These are phyloP conservation scores for Drosophila lacteicornis DNA, from an alignment of 1,140 invertebrate genomes.

Conservation along the genomic window DNA sequence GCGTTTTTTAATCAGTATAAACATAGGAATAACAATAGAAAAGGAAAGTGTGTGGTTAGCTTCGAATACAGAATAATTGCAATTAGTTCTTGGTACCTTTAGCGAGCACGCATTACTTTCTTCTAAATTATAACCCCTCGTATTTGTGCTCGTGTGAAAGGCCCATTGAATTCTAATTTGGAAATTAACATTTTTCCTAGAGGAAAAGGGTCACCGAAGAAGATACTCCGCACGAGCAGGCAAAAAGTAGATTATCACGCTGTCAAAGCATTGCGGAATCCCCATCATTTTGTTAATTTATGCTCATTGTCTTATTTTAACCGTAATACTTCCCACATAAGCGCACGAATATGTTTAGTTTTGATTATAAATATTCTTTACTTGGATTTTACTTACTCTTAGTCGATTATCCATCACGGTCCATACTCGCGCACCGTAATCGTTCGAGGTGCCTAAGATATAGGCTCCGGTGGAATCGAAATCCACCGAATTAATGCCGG, in stretches of 20 bases:
- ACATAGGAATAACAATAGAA: slow-evolving; percentile 39
- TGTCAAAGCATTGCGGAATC: slow-evolving; percentile 12
- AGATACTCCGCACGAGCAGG: slow-evolving; percentile 1
- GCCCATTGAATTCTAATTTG: slow-evolving; percentile 15
- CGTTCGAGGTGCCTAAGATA: slow-evolving; percentile 96
- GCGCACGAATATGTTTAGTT: slow-evolving; percentile 5
- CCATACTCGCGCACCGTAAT: slow-evolving; percentile 98
- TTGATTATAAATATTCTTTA: slow-evolving; percentile 8
- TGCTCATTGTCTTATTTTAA: slow-evolving; percentile 13
- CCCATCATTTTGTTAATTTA: slow-evolving; percentile 16
- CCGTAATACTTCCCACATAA: slow-evolving; percentile 10
- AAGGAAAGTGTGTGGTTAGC: slow-evolving; percentile 30
- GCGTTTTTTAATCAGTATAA: slow-evolving; percentile 20
- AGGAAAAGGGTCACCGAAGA: slow-evolving; percentile 3
- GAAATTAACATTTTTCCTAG: slow-evolving; percentile 7
- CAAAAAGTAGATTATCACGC: slow-evolving; percentile 15
- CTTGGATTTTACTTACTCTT: slow-evolving; percentile 86
- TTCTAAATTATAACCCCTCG: background rate
- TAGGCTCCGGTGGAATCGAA: slow-evolving; percentile 95
- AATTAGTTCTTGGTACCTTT: slow-evolving; percentile 9
- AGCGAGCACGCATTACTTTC: slow-evolving; percentile 6
- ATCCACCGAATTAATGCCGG: slow-evolving; percentile 97
- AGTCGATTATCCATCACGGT: slow-evolving; percentile 94
- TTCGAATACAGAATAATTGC: slow-evolving; percentile 23
- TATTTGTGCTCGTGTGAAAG: slow-evolving; percentile 8